Base-by-base conservation (phyloP, 2,797 vertebrate genomes). In the Cercopithecus petaurista region DNA sequence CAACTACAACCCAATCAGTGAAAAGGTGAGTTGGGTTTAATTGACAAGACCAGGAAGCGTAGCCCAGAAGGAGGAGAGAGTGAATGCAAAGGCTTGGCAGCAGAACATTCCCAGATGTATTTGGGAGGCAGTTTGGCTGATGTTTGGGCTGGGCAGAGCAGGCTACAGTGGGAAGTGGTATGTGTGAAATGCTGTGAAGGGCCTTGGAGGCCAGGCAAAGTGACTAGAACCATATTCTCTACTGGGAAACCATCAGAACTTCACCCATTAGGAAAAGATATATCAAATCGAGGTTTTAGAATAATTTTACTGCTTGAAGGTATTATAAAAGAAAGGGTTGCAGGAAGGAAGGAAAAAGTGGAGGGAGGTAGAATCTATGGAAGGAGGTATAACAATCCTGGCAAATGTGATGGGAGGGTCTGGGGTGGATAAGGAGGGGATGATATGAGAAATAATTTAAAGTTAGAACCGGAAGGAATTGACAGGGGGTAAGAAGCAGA, bases 391-490 rank as follows among this genome's bases (percentile, higher is more conserved):
- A 39, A 48, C 1, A 33, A 39, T 36, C 12, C 10, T 11, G 2
- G 83, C 28, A 59, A 81, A 96, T 28, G 19, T 9, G 3, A 28
- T 0, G 3, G 11, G 50, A 15, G 73, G 4, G n/a, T 36, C 5
- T 26, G n/a, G 36, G 9, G 26, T n/a, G 30, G 14, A 89, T 52
- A 84, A 85, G 52, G n/a, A 70, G 17, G 3, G 15, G 13, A 52
- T 10, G 33, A 43, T 9, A 39, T 4, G 30, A 95, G 10, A 52
- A 24, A 52, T 0, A 33, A 24, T 12, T 0, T 11, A 8, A 59
- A 67, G 41, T 39, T 2, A 46, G 76, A 57, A 24, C 24, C 5
- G 8, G 10, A 4, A 83, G 52, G 46, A 73, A 41, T 0, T 11
- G 50, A 55, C 72, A 70, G 22, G 36, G 39, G 12, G 12, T 7